Evolutionary conservation across 2,113 vertebrate species (phyloP).

Genomic region (Pongo pygmaeus): DNA sequence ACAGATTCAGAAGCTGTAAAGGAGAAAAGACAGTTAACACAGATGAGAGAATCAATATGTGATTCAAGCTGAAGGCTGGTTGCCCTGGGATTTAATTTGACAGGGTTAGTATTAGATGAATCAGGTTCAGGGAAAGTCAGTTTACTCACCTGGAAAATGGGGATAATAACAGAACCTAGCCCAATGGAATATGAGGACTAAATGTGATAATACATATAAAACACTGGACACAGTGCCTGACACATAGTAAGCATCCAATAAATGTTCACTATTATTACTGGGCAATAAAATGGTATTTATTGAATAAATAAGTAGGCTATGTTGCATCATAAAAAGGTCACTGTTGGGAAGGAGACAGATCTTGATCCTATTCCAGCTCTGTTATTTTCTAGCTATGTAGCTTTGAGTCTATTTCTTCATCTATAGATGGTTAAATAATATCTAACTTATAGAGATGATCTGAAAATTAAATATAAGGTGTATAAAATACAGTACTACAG

Average conservation of each 20-base stretch:
- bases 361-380: not conserved
- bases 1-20: not conserved
- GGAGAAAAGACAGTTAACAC: not conserved
- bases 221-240: not conserved
- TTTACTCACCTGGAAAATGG: not conserved
- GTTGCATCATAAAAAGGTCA: not conserved
- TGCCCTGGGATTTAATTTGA: not conserved
- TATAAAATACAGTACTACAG: not conserved
- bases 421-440: not conserved
- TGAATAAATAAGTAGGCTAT: not conserved
- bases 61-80: not conserved
- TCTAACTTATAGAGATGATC: not conserved
- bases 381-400: not conserved
- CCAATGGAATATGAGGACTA: not conserved
- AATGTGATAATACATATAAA: not conserved
- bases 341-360: not conserved
- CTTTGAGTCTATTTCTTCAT: constrained; percentile 1
- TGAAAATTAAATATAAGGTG: not conserved
- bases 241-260: not conserved
- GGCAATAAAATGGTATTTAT: not conserved
- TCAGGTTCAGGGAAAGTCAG: not conserved
- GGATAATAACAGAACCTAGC: not conserved
- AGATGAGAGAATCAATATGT: not conserved
- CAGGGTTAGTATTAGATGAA: not conserved
- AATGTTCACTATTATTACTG: not conserved